A percentile compares a stretch with the other conserved stretches of the same genome.
These are phyloP conservation scores for Emys orbicularis DNA, from an alignment of 2,797 vertebrate genomes.

Conservation along the genomic window DNA sequence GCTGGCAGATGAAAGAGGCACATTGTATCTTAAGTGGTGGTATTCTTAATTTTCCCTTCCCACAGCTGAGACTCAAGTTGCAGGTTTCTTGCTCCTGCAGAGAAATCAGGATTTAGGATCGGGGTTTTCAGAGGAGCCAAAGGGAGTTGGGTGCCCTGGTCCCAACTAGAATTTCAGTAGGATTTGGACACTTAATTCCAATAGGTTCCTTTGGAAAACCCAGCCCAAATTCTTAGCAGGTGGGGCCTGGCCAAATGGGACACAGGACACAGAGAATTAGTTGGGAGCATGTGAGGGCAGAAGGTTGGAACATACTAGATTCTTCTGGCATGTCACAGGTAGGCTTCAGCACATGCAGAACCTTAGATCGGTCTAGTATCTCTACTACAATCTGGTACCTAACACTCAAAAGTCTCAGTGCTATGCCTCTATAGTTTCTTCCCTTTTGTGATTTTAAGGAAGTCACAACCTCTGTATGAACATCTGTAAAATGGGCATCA, in stretches of 20 bases:
- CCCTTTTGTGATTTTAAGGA: not conserved
- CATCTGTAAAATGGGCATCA: not conserved
- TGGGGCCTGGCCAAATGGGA: not conserved
- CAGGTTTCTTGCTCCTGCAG: not conserved
- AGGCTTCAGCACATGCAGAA: not conserved
- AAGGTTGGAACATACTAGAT: not conserved
- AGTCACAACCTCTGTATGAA: not conserved
- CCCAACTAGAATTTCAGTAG: not conserved
- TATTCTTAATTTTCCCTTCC: constrained; percentile 41
- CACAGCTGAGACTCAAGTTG: not conserved
- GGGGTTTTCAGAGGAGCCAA: not conserved
- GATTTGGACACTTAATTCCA: not conserved
- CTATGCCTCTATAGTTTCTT: not conserved
- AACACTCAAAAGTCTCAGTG: not conserved
- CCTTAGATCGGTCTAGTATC: not conserved
- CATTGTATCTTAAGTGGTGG: constrained; percentile 35
- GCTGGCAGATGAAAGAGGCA: constrained; percentile 22
- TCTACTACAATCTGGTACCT: not conserved
- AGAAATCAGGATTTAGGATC: not conserved
- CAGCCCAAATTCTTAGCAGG: not conserved
- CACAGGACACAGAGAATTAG: not conserved
- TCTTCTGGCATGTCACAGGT: not conserved
- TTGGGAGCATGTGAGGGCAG: not conserved
- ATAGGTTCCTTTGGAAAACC: constrained; percentile 6
- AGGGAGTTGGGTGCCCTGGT: not conserved